Conservation (phyloP, 2,888 invertebrate genomes). For the Ennomos fuscantarius region DNA sequence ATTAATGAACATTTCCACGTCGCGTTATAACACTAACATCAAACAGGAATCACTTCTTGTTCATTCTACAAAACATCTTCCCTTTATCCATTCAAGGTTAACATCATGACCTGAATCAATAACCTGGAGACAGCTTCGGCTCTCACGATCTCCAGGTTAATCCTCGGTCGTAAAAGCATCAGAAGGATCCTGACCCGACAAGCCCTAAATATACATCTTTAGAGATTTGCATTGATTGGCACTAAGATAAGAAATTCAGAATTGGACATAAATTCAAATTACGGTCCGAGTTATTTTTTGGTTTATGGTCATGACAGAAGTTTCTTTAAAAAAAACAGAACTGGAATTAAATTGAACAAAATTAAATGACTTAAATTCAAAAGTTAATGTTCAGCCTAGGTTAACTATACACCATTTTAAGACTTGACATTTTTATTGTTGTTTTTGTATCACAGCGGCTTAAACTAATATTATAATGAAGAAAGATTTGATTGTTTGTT, state of each 20-base stretch:
- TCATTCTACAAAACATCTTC: too few relatives aligned
- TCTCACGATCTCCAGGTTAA: too few relatives aligned
- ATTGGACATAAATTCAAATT: constrained; percentile 14
- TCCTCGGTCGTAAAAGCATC: not conserved
- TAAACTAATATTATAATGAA: too few relatives aligned
- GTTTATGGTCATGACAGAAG: constrained; percentile 18
- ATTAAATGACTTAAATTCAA: too few relatives aligned
- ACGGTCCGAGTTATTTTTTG: constrained; percentile 10
- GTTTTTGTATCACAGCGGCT: too few relatives aligned
- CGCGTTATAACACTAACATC: too few relatives aligned
- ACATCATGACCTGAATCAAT: not conserved
- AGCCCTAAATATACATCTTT: not conserved
- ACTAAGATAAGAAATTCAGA: constrained; percentile 15
- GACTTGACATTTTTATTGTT: too few relatives aligned
- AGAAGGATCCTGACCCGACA: not conserved
- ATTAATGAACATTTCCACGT: too few relatives aligned
- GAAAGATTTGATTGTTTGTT: too few relatives aligned
- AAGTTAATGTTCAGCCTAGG: too few relatives aligned
- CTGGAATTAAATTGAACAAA: constrained; percentile 13
- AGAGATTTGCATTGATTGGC: constrained; percentile 26
- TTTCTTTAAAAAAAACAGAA: constrained; percentile 13
- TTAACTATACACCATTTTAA: too few relatives aligned
- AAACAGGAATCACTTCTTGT: not conserved
- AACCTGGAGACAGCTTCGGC: not conserved
- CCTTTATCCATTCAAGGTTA: not conserved